phyloP scores from a whole-genome alignment of 2,888 invertebrate genomes.

The Ophion obscuratus region DNA sequence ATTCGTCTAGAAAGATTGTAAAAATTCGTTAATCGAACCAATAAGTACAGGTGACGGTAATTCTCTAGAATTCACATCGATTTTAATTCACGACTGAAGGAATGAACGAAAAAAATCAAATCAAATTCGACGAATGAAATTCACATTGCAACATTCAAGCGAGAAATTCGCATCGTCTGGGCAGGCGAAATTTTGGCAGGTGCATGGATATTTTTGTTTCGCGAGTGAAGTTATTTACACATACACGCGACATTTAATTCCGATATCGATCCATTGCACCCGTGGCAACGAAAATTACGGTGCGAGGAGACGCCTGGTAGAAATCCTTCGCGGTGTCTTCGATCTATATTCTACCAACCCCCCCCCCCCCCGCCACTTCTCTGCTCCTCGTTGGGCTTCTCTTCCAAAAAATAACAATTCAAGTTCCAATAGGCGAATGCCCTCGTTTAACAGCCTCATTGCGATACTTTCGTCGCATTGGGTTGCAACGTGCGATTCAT shows the following conservation, averaged over 20 bases:
- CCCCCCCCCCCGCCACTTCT: not conserved
- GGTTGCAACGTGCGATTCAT: not conserved
- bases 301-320: conserved; percentile 61
- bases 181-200: not conserved
- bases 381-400: not conserved
- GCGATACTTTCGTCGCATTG: conserved; percentile 28
- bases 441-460: conserved; percentile 45
- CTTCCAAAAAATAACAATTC: conserved; percentile 8
- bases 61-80: no score
- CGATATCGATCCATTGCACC: conserved; percentile 72
- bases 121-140: not conserved
- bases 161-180: not conserved
- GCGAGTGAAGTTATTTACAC: conserved; percentile 16
- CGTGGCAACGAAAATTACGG: conserved; percentile 72
- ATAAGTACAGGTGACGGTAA: no score
- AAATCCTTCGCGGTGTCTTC: conserved; percentile 10
- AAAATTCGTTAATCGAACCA: no score
- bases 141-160: not conserved
- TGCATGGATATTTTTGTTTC: not conserved
- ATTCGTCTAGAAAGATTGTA: no score
- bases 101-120: not conserved
- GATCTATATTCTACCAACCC: not conserved
- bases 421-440: conserved; percentile 45
- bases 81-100: not conserved
- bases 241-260: conserved; percentile 46